Evolutionary conservation across 2,888 invertebrate genomes (phyloP).

Genomic region (Therioaphis trifolii): DNA sequence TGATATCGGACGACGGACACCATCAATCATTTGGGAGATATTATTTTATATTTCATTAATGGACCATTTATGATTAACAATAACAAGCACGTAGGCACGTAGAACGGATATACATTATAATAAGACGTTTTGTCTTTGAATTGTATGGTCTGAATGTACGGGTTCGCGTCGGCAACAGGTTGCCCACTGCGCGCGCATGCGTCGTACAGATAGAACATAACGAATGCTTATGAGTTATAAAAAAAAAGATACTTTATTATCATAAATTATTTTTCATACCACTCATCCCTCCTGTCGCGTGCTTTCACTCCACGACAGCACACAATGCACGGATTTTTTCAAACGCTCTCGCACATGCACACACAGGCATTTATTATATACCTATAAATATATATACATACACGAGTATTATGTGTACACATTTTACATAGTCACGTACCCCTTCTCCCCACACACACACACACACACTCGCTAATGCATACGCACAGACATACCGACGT

Average conservation of each 20-base stretch:
- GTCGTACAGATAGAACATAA: neutral
- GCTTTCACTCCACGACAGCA: constrained; percentile 22
- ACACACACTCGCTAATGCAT: no score
- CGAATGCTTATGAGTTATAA: neutral
- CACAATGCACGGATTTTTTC: neutral
- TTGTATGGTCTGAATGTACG: neutral
- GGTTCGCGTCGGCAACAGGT: neutral
- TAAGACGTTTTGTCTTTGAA: neutral
- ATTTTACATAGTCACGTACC: neutral
- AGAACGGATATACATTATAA: neutral
- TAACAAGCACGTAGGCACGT: constrained; percentile 4
- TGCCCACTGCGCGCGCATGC: neutral
- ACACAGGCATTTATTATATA: neutral
- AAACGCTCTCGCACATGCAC: neutral
- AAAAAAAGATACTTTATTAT: neutral
- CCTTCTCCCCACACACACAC: neutral
- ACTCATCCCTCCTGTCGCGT: neutral
- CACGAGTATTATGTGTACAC: neutral
- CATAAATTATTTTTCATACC: neutral
- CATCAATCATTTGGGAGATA: no score
- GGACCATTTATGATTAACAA: constrained; percentile 9
- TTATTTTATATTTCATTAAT: neutral
- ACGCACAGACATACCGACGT: neutral
- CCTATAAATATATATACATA: no score
- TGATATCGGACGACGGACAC: no score